Evolutionary conservation across 2,113 vertebrate genomes (phyloP), one percentile per base, ranked within the genome.

Genomic region (Archilochus colubris): DNA sequence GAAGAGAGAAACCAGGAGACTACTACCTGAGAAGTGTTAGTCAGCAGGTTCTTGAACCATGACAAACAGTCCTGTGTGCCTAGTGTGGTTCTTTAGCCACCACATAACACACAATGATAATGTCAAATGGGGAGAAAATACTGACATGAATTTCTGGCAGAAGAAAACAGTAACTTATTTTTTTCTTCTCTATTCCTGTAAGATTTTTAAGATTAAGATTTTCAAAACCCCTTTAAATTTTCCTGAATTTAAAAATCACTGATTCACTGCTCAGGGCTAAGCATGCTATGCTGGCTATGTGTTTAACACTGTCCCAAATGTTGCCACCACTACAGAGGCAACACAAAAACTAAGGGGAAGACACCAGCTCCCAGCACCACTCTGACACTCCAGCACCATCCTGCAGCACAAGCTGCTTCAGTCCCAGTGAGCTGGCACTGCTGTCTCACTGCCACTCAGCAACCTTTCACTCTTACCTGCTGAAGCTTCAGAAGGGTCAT

Each of bases 391-490:
- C 0, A 1, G 53, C 61, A 53, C 23, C 43, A 31, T 64, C 25
- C 38, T 8, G 30, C 1, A 3, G 68, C 7, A 1, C 19, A 4
- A 1, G 22, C 15, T 2, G 30, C 55, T 2, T n/a, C 54, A 31
- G 46, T 25, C 61, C 31, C 53, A 18, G n/a, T 19, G 43, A 44
- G 16, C 18, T 12, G 38, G 43, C 46, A 38, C 15, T 0, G 5
- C 38, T 53, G 30, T 24, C 48, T 27, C 31, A 21, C 5, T 1
- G 2, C 50, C 48, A 19, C 36, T 44, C 23, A 23, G 16, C 15
- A 57, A 61, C 46, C 50, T 68, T 10, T 70, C 25, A 10, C n/a
- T n/a, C 97, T 98, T 69, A 98, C 98, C 98, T 98, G 97, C 18
- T 98, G 95, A 67, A 95, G 70, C 81, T 98, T 98, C 59, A 97